These are phyloP conservation scores for Bombus polaris DNA, from an alignment of 1,140 invertebrate genomes.

Conservation along the genomic window DNA sequence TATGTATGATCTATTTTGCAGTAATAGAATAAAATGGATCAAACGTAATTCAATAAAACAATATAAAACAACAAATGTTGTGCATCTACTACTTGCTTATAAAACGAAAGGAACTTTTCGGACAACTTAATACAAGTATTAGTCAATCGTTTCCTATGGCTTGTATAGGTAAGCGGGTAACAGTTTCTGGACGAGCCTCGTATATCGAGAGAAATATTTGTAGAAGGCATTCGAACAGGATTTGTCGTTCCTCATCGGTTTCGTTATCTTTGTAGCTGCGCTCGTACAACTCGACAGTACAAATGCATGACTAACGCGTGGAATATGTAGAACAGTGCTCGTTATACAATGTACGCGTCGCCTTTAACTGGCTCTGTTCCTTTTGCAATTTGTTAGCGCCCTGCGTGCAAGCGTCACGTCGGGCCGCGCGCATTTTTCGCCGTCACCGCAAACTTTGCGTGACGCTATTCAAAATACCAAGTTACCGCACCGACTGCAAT, in stretches of 20 bases:
- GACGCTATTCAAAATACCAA: conserved; percentile 30
- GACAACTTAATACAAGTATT: too few relatives aligned
- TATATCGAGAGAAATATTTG: neutral
- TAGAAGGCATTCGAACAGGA: neutral
- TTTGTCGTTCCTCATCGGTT: conserved; percentile 1
- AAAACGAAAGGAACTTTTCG: too few relatives aligned
- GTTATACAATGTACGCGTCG: conserved; percentile 37
- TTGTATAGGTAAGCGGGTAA: too few relatives aligned
- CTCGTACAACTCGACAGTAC: neutral
- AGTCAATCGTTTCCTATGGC: too few relatives aligned
- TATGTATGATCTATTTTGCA: too few relatives aligned
- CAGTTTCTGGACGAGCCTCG: too few relatives aligned
- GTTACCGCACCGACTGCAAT: neutral
- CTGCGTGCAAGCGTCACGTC: conserved; percentile 28
- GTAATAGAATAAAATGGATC: too few relatives aligned
- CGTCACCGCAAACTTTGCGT: conserved; percentile 31
- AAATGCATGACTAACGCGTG: conserved; percentile 35
- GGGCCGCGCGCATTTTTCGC: conserved; percentile 15
- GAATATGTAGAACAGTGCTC: conserved; percentile 43
- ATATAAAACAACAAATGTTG: too few relatives aligned
- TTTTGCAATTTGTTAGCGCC: conserved; percentile 43
- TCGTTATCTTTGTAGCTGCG: conserved; percentile 35
- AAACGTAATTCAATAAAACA: too few relatives aligned
- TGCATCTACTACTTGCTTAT: too few relatives aligned
- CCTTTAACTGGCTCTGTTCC: conserved; percentile 8